Percentiles rank a stretch among this genome's conserved stretches.
phyloP scores from a whole-genome alignment of 2,113 vertebrate genomes.

The Rhynchopsitta pachyrhyncha region DNA sequence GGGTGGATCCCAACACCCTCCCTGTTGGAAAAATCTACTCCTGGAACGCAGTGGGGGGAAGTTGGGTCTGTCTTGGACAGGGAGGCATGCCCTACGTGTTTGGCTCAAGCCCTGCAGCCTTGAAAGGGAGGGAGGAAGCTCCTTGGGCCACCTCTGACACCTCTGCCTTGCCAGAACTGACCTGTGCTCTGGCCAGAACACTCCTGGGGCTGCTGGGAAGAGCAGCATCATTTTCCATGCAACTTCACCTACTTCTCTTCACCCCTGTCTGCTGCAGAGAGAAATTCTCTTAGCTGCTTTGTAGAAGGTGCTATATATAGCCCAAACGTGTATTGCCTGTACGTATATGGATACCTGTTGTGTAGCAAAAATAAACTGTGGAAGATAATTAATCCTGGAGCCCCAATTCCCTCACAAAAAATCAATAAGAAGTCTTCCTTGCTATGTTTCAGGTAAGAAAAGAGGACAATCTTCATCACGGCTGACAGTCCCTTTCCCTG shows the following conservation, averaged over 20 bases:
- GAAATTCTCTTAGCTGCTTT: not conserved
- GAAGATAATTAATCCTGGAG: conserved; percentile 35
- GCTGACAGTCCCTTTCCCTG: not conserved
- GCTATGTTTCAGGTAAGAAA: not conserved
- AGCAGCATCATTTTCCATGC: not conserved
- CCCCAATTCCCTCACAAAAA: not conserved
- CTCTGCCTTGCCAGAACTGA: not conserved
- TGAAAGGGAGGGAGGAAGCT: not conserved
- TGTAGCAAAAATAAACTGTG: not conserved
- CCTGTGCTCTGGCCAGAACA: not conserved
- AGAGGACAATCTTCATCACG: not conserved
- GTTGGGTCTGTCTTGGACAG: not conserved
- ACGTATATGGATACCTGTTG: not conserved
- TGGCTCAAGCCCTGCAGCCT: not conserved
- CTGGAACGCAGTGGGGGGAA: not conserved
- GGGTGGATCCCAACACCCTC: not conserved
- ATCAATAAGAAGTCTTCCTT: conserved; percentile 30
- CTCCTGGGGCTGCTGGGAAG: not conserved
- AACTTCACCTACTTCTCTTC: not conserved
- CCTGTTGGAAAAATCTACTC: not conserved
- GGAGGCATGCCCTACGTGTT: not conserved
- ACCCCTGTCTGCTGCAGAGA: not conserved
- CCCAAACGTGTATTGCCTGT: not conserved
- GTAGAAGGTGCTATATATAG: not conserved
- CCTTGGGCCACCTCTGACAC: not conserved